Conservation (phyloP, 1,140 invertebrate species). For the Conus betulinus region DNA sequence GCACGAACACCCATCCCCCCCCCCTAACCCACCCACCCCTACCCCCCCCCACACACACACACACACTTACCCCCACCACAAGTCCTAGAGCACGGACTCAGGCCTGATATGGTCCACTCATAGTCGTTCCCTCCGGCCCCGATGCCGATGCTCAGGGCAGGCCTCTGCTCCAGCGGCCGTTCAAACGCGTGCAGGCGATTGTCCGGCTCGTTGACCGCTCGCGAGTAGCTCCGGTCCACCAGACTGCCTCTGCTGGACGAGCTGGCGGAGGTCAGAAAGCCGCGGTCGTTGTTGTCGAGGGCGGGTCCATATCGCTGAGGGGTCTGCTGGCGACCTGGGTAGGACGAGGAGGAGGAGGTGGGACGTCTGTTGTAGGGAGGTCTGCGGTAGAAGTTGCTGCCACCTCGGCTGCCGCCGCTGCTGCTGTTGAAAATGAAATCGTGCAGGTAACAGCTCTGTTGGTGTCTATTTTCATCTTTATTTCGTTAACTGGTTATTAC, state of each 20-base stretch:
- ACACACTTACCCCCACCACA: slow-evolving; percentile 46
- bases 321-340: neutral
- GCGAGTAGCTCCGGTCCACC: slow-evolving; percentile 27
- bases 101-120: slow-evolving; percentile 45
- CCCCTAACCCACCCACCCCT: neutral
- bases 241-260: slow-evolving; percentile 1
- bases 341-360: neutral
- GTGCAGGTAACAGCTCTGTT: too few species aligned
- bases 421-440: neutral
- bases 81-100: slow-evolving; percentile 44
- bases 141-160: neutral
- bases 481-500: too few species aligned
- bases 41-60: neutral
- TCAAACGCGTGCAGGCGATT: slow-evolving; percentile 17
- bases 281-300: neutral
- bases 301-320: neutral
- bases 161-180: neutral
- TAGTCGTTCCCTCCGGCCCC: slow-evolving; percentile 24
- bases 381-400: neutral
- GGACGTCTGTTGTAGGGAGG: neutral
- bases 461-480: too few species aligned
- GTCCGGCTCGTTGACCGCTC: neutral
- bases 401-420: neutral
- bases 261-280: slow-evolving; percentile 4
- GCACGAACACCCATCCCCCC: too few species aligned